These are phyloP conservation scores for Bubalus kerabau DNA, from an alignment of 2,113 vertebrate genomes.

Conservation along the genomic window DNA sequence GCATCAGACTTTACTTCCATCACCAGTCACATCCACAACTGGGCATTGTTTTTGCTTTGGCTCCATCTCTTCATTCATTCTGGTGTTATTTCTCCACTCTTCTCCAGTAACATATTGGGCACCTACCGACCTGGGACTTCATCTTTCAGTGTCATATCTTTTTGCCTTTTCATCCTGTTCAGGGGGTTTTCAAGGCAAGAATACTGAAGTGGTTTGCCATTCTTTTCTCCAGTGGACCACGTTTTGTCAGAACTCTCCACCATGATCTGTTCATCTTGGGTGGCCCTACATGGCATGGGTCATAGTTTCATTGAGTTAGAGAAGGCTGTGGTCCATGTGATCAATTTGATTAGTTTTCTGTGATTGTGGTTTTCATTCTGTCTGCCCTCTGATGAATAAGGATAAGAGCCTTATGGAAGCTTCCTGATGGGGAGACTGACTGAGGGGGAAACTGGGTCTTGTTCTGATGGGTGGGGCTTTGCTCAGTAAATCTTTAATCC, in stretches of 20 bases:
- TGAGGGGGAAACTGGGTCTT: background rate
- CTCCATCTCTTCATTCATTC: background rate
- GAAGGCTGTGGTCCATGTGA: background rate
- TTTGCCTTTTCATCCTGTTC: background rate
- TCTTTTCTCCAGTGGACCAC: background rate
- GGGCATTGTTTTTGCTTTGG: background rate
- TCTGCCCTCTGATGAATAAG: background rate
- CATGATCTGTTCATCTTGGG: background rate
- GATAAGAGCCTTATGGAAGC: background rate
- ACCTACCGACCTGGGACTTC: background rate
- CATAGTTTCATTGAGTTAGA: background rate
- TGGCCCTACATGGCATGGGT: background rate
- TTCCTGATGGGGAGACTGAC: background rate
- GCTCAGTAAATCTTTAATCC: background rate
- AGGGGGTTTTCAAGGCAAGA: background rate
- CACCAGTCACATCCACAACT: background rate
- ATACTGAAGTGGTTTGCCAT: background rate
- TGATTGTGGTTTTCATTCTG: background rate
- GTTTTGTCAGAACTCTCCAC: background rate
- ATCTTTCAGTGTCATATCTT: background rate
- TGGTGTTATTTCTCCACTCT: background rate
- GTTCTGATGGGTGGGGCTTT: background rate
- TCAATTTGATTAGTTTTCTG: background rate
- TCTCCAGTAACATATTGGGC: background rate
- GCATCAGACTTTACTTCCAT: background rate